Percentiles rank a stretch among this genome's conserved stretches.
These are phyloP conservation scores for Acleris emargana DNA, from an alignment of 2,888 invertebrate genomes.

Conservation along the genomic window DNA sequence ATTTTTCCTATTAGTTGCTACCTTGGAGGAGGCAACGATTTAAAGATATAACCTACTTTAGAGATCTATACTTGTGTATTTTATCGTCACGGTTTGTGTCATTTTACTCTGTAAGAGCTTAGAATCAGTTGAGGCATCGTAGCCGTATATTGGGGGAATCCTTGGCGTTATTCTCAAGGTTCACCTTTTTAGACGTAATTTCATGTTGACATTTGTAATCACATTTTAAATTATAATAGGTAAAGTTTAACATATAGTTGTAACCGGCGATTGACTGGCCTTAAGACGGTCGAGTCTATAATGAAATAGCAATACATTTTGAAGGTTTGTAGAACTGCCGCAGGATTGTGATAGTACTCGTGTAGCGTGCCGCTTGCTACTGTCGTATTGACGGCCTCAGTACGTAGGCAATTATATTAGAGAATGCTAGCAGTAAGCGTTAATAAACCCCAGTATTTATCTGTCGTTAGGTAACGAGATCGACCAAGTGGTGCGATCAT, in stretches of 20 bases:
- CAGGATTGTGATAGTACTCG: constrained; percentile 78
- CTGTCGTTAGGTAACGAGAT: constrained; percentile 54
- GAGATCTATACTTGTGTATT: constrained; percentile 70
- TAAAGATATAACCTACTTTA: constrained; percentile 67
- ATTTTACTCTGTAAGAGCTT: constrained; percentile 63
- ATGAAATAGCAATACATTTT: constrained; percentile 78
- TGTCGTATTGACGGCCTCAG: constrained; percentile 77
- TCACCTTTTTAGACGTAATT: constrained; percentile 12
- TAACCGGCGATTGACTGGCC: constrained; percentile 73
- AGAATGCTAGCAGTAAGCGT: constrained; percentile 74
- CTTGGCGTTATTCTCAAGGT: constrained; percentile 36
- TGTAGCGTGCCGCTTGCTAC: constrained; percentile 75
- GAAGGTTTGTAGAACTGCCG: constrained; percentile 66
- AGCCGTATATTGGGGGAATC: constrained; percentile 48
- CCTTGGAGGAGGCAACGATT: constrained; percentile 70
- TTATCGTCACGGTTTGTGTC: constrained; percentile 63
- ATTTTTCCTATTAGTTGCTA: constrained; percentile 75
- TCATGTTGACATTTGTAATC: constrained; percentile 31
- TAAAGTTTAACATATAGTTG: constrained; percentile 30
- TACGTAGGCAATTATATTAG: constrained; percentile 80
- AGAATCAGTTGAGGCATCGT: constrained; percentile 55
- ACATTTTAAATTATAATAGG: constrained; percentile 28
- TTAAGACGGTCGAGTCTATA: constrained; percentile 71
- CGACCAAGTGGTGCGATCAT: constrained; percentile 62
- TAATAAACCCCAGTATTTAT: constrained; percentile 68